These are phyloP conservation scores for Poicephalus gulielmi DNA, from an alignment of 2,113 vertebrate species.

Conservation along the genomic window DNA sequence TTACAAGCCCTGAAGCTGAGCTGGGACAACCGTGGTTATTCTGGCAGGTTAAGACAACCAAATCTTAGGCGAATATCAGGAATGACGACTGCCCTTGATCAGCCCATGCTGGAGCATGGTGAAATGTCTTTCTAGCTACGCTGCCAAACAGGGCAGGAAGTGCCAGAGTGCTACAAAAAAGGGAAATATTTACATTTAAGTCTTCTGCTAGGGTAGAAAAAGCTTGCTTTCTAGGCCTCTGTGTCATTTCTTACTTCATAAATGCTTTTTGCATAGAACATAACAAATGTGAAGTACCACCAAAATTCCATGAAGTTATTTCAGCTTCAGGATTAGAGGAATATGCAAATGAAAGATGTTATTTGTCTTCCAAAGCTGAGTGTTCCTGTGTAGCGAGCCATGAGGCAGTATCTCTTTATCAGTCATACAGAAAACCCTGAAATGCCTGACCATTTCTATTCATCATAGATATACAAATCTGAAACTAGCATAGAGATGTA, in stretches of 20 bases:
- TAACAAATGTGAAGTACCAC: not conserved
- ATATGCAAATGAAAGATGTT: not conserved
- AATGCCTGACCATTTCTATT: not conserved
- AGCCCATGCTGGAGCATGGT: not conserved
- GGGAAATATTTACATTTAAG: not conserved
- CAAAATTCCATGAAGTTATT: not conserved
- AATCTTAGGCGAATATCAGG: not conserved
- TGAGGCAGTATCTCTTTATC: not conserved
- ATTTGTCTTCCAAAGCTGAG: not conserved
- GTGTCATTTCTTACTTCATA: not conserved
- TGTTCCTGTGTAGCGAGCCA: not conserved
- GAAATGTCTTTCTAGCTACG: not conserved
- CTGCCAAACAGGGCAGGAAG: not conserved
- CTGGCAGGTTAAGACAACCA: not conserved
- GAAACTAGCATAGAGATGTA: not conserved
- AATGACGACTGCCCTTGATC: not conserved
- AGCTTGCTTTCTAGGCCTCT: not conserved
- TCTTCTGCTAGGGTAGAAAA: not conserved
- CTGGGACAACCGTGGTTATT: not conserved
- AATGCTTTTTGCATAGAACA: not conserved
- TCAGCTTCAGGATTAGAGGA: not conserved
- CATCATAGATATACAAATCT: not conserved
- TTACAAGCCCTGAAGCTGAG: not conserved
- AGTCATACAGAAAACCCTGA: conserved; percentile 13
- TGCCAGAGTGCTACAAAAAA: not conserved